Evolutionary conservation across 64 coral and sea anemone species (phyloP).

Genomic region (Pocillopora verrucosa): DNA sequence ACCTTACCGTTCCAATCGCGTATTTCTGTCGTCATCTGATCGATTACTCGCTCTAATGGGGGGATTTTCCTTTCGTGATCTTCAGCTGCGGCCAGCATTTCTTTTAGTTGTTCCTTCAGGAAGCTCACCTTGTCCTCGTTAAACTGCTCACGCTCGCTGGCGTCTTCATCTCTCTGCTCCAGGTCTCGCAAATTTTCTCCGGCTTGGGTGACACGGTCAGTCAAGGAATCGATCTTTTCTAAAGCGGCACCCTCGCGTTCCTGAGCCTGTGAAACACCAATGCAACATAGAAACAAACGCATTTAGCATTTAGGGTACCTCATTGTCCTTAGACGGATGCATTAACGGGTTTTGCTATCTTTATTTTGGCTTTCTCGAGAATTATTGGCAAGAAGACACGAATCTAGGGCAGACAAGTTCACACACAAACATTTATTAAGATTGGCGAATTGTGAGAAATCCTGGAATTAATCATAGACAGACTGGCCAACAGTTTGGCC

Average conservation of each 20-base stretch:
- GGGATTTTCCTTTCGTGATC: constrained; percentile 63
- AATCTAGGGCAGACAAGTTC: no score
- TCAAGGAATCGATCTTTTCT: constrained; percentile 53
- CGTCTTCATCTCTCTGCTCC: constrained; percentile 76
- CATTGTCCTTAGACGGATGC: no score
- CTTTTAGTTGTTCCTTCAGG: constrained; percentile 74
- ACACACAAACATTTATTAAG: no score
- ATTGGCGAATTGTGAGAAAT: no score
- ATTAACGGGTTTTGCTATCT: no score
- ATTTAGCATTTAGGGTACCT: background rate
- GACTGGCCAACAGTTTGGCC: no score
- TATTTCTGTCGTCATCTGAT: constrained; percentile 56
- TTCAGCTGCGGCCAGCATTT: constrained; percentile 55
- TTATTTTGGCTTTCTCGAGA: no score
- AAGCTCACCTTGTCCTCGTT: constrained; percentile 81
- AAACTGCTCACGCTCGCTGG: constrained; percentile 51
- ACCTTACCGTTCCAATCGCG: constrained; percentile 32
- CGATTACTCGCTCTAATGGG: constrained; percentile 55
- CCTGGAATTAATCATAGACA: no score
- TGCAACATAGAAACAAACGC: background rate
- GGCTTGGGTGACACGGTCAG: constrained; percentile 49
- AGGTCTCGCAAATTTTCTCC: constrained; percentile 57
- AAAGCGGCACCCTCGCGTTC: constrained; percentile 17
- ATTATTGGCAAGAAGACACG: no score
- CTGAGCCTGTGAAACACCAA: constrained; percentile 6